Base-by-base conservation (phyloP, 1,140 invertebrate genomes). In the Samia ricini region DNA sequence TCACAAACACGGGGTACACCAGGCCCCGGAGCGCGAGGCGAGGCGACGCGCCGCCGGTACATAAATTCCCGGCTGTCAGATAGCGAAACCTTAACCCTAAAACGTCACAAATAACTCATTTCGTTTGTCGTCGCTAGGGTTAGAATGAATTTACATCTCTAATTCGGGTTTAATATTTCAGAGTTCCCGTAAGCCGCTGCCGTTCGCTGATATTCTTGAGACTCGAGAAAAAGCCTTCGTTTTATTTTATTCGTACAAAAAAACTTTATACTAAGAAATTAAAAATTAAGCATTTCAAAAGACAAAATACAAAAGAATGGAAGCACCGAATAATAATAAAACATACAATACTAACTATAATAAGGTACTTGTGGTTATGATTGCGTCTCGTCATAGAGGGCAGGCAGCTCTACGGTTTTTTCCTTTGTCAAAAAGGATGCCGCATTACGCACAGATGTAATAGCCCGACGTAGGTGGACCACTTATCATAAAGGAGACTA, bases 71-170 rank as follows among this genome's bases (percentile, higher is more conserved):
- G 12, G 4, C 33, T 2, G 33, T 1, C 33, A 42, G 33, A 42
- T 10, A 42, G 6, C 15, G 51, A 52, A 22, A 7, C 5, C 51
- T 21, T 23, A 23, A 52, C 19, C 22, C 12, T 20, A 52, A 23
- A 52, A 52, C 20, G 51, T 52, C 51, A 52, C 20, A 52, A 52
- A 52, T 52, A 52, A 52, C 20, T 52, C 51, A 52, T 52, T 52
- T 52, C 51, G n/a, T 52, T 22, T 42, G 33, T 42, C 20, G 51
- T 52, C 22, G 51, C 19, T 19, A 22, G 51, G 8, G 2, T 23
- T 23, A 12, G 51, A 52, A 52, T 22, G 21, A 52, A 20, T 52
- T 52, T 52, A 52, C 20, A 52, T 21, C 22, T 20, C 10, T 52
- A 52, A 52, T 52, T 52, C 7, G 3, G 33, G 33, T 42, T 42